phyloP scores from a whole-genome alignment of 2,113 vertebrate genomes.

The Oncorhynchus tshawytscha region DNA sequence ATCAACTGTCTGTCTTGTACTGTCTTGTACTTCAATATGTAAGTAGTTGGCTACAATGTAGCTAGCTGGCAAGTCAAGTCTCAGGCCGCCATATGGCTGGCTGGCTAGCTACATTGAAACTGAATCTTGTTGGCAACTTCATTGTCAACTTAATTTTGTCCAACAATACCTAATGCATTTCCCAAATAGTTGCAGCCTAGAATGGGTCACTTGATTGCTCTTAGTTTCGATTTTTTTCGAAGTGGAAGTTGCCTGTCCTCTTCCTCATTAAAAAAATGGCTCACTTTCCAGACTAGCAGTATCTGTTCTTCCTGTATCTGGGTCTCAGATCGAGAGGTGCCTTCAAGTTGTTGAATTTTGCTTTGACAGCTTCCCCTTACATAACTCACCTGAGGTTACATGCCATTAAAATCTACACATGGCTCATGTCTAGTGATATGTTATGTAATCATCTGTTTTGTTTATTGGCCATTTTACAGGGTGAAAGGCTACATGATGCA shows the following conservation, averaged over 20 bases:
- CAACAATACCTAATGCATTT: not conserved
- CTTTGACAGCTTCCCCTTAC: no score
- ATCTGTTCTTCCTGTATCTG: not conserved
- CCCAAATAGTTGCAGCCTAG: no score
- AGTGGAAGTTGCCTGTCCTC: conserved; percentile 18
- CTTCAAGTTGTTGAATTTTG: no score
- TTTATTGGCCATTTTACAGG: not conserved
- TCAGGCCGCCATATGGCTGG: not conserved
- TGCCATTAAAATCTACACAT: no score
- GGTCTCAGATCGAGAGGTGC: not conserved
- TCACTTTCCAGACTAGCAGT: not conserved
- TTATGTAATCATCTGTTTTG: not conserved
- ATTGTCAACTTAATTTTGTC: not conserved
- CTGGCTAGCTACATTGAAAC: not conserved
- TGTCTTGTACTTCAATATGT: conserved; percentile 50
- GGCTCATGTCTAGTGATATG: no score
- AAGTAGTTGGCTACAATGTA: conserved; percentile 15
- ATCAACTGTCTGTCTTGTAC: conserved; percentile 26
- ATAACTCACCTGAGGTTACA: no score
- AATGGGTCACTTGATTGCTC: no score
- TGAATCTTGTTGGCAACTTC: not conserved
- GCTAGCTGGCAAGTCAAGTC: no score
- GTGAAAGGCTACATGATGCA: not conserved
- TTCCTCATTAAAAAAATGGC: not conserved
- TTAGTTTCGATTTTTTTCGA: no score